These are phyloP conservation scores for Cosmia pyralina DNA, from an alignment of 2,888 invertebrate genomes.

Conservation along the genomic window DNA sequence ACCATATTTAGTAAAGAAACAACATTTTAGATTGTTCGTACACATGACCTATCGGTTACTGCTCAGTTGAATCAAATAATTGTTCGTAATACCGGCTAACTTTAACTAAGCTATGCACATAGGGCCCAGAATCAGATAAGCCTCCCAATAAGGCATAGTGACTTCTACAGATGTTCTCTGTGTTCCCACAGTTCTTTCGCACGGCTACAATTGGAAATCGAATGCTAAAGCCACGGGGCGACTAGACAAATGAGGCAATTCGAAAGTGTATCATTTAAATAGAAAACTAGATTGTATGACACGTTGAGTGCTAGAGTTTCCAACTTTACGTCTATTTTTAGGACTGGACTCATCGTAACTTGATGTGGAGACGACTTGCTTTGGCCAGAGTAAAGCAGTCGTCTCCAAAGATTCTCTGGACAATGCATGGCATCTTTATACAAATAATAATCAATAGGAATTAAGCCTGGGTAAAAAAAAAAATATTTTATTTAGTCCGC, in stretches of 20 bases:
- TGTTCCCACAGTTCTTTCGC: constrained; percentile 63
- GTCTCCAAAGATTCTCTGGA: not conserved
- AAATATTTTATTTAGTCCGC: no score
- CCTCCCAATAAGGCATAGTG: constrained; percentile 51
- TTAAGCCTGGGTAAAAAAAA: no score
- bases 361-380: not conserved
- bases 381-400: not conserved
- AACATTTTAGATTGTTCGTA: not conserved
- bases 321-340: constrained; percentile 45
- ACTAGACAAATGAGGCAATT: constrained; percentile 73
- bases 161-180: constrained; percentile 57
- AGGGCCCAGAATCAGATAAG: constrained; percentile 52
- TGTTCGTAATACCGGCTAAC: constrained; percentile 19
- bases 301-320: constrained; percentile 60
- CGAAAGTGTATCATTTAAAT: constrained; percentile 76
- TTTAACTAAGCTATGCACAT: constrained; percentile 36
- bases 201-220: constrained; percentile 68
- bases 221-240: constrained; percentile 59
- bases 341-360: constrained; percentile 27
- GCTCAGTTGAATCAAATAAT: constrained; percentile 20
- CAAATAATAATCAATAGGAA: no score
- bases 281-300: constrained; percentile 75
- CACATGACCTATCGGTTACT: not conserved
- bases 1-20: not conserved
- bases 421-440: not conserved